A percentile compares a stretch with the other conserved stretches of the same genome.
phyloP scores from a whole-genome alignment of 64 coral and sea anemone genomes.

The Stylophora pistillata region DNA sequence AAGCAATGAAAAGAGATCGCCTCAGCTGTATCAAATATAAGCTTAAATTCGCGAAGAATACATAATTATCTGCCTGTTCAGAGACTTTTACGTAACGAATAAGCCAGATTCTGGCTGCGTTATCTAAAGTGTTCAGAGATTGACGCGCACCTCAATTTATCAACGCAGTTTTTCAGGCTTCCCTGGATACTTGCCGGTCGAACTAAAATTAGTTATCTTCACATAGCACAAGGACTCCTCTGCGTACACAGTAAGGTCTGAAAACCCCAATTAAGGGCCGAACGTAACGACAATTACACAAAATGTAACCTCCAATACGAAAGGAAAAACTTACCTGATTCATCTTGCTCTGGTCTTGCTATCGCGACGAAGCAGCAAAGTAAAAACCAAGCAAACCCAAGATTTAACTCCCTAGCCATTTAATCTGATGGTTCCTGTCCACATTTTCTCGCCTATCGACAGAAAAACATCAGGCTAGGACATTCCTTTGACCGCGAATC shows the following conservation, averaged over 20 bases:
- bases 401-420: constrained; percentile 18
- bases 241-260: no score
- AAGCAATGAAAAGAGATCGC: not conserved
- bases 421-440: not conserved
- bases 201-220: no score
- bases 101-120: not conserved
- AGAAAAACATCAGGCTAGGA: constrained; percentile 7
- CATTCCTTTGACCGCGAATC: not conserved
- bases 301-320: not conserved
- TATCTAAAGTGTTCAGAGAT: not conserved
- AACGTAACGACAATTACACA: not conserved
- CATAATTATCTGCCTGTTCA: not conserved
- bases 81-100: not conserved
- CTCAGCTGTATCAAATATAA: not conserved
- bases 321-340: not conserved
- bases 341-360: not conserved
- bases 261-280: not conserved
- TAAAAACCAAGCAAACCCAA: not conserved
- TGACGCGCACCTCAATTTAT: no score
- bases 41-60: not conserved
- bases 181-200: no score
- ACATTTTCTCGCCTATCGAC: not conserved
- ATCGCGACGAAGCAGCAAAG: not conserved
- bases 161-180: no score
- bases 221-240: no score